phyloP scores from a whole-genome alignment of 30 jellyfish, hydroid and myxozoan genomes.

The Nemopilema nomurai region DNA sequence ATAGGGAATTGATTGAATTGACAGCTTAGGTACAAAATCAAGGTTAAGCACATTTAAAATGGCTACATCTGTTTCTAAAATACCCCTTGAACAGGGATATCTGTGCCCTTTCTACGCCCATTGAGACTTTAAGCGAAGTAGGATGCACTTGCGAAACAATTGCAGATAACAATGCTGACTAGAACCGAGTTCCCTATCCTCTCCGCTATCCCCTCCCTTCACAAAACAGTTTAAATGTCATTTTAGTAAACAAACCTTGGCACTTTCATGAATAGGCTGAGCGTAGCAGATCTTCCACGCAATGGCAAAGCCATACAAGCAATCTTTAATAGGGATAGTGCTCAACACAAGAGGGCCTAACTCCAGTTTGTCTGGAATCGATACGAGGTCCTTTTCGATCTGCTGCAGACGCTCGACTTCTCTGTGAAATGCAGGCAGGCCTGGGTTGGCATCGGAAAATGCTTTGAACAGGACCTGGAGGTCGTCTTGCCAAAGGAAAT shows the following conservation, averaged over 20 bases:
- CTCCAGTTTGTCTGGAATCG: conserved; percentile 43
- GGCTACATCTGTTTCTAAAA: too few relatives aligned
- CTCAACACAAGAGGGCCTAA: conserved; percentile 60
- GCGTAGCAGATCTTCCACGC: conserved; percentile 90
- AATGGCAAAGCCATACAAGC: conserved; percentile 68
- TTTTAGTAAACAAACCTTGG: conserved; percentile 66
- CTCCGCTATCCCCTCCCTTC: not conserved
- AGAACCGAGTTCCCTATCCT: not conserved
- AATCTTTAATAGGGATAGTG: conserved; percentile 72
- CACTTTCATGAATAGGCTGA: conserved; percentile 70
- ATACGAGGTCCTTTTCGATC: conserved; percentile 52
- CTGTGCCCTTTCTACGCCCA: too few relatives aligned
- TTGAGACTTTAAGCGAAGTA: too few relatives aligned
- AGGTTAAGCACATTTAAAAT: too few relatives aligned
- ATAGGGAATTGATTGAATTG: too few relatives aligned
- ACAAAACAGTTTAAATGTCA: too few relatives aligned
- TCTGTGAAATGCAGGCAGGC: conserved; percentile 60
- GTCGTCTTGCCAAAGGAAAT: conserved; percentile 85
- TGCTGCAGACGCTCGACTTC: conserved; percentile 77
- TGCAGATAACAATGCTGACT: too few relatives aligned
- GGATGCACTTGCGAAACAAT: too few relatives aligned
- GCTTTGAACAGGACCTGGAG: conserved; percentile 62
- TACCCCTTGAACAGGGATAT: too few relatives aligned
- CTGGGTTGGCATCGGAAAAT: conserved; percentile 71
- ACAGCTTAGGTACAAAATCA: too few relatives aligned